A percentile compares a stretch with the other conserved stretches of the same genome.
Conservation (phyloP, 2,113 vertebrate genomes). For the Miniopterus natalensis region DNA sequence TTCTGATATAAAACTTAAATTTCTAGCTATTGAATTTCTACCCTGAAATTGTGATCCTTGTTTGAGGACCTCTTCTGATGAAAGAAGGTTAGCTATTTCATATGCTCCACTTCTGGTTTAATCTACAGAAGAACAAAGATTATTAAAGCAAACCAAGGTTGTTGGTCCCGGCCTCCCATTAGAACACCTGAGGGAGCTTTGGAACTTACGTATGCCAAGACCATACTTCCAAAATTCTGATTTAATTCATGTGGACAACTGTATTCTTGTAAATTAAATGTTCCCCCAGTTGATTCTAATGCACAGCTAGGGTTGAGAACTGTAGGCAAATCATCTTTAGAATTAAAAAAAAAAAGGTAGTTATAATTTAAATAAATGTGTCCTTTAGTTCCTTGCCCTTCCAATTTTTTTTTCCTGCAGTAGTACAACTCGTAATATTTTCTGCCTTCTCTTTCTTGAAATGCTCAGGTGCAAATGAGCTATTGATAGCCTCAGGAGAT, state of each 20-base stretch:
- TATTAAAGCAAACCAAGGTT: background rate
- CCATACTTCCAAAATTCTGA: background rate
- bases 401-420: background rate
- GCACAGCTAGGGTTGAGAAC: background rate
- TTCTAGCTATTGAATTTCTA: background rate
- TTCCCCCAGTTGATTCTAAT: background rate
- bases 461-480: background rate
- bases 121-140: background rate
- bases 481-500: background rate
- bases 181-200: background rate
- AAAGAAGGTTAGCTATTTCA: background rate
- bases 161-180: background rate
- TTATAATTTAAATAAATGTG: conserved; percentile 2
- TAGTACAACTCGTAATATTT: background rate
- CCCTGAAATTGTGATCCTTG: background rate
- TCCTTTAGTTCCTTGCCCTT: background rate
- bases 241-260: background rate
- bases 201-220: background rate
- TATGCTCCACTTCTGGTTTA: background rate
- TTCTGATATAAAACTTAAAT: background rate
- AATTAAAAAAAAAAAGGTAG: background rate
- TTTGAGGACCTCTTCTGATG: background rate
- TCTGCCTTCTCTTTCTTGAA: background rate
- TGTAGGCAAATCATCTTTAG: background rate
- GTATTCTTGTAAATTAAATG: background rate